Base-by-base conservation (phyloP, 2,113 vertebrate genomes). In the Lampris incognitus region DNA sequence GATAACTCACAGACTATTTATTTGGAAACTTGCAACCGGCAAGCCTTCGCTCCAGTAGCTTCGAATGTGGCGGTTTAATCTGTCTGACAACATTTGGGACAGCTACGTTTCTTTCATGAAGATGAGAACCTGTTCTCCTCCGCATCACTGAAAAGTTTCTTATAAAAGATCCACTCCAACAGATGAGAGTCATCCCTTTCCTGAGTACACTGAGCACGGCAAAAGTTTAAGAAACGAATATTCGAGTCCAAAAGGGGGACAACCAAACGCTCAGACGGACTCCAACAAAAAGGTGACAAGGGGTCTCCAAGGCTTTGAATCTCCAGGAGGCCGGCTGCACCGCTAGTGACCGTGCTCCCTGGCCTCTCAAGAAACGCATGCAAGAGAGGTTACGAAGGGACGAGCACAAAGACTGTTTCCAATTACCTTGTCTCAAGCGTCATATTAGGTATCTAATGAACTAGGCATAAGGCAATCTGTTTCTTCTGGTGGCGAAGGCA, bases 371-470 rank as follows among this genome's bases (percentile, higher is more conserved):
- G 52, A 66, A 60, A 51, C 41, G n/a, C 74, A 52, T 0, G n/a
- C 70, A 51, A 79, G 75, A 50, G 48, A 39, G 36, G 39, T 46
- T 24, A 52, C 9, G 10, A 3, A 52, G 11, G 10, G 36, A 41
- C 3, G 24, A 49, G 57, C n/a, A 42, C 38, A 24, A 62, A 44
- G 36, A 69, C 5, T 1, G 8, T 59, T 49, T 59, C 65, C n/a
- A 11, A 46, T 46, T 57, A 44, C 66, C 54, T 8, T 3, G 58
- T 40, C 51, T 41, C 41, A 38, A 61, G 70, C 7, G 40, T 84
- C 40, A 82, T 74, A 87, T 89, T 74, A 79, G 71, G 79, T 61
- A 79, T 79, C 81, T 85, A 89, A 87, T 84, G 88, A 85, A 66
- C 9, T 76, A 77, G 71, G 48, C 4, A 76, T 55, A 9, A 74